A percentile compares a stretch with the other conserved stretches of the same genome.
Evolutionary conservation across 2,888 invertebrate genomes (phyloP).

Genomic region (Rosalia funebris): DNA sequence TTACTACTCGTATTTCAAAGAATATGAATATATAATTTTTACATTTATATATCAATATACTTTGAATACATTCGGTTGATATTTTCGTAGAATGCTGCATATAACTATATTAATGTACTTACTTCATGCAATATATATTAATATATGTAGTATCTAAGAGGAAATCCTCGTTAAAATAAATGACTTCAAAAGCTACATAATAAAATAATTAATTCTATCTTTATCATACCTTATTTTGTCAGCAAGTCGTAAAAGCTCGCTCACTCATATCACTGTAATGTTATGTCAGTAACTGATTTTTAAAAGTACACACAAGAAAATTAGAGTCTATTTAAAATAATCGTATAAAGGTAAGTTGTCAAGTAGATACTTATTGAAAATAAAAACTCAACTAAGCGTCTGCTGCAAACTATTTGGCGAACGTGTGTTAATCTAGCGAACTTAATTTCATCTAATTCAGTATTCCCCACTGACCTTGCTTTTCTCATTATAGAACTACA

Average conservation of each 20-base stretch:
- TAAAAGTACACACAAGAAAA: constrained; percentile 7
- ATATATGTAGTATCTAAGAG: too few relatives aligned
- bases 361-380: constrained; percentile 22
- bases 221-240: background rate
- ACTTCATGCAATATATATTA: too few relatives aligned
- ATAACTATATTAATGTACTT: too few relatives aligned
- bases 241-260: background rate
- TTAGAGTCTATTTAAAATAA: background rate
- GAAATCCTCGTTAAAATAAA: too few relatives aligned
- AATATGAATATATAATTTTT: too few relatives aligned
- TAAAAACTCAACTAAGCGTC: constrained; percentile 16
- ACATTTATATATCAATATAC: too few relatives aligned
- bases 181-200: too few relatives aligned
- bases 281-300: constrained; percentile 2
- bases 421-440: constrained; percentile 44
- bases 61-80: too few relatives aligned
- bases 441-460: constrained; percentile 51
- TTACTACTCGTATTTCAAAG: too few relatives aligned
- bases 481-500: constrained; percentile 50
- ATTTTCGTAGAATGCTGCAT: too few relatives aligned
- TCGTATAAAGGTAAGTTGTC: constrained; percentile 7
- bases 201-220: too few relatives aligned
- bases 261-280: background rate
- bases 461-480: constrained; percentile 52
- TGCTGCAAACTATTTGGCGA: constrained; percentile 29